Conservation (phyloP, 2,113 vertebrate species). For the Laticauda colubrina region DNA sequence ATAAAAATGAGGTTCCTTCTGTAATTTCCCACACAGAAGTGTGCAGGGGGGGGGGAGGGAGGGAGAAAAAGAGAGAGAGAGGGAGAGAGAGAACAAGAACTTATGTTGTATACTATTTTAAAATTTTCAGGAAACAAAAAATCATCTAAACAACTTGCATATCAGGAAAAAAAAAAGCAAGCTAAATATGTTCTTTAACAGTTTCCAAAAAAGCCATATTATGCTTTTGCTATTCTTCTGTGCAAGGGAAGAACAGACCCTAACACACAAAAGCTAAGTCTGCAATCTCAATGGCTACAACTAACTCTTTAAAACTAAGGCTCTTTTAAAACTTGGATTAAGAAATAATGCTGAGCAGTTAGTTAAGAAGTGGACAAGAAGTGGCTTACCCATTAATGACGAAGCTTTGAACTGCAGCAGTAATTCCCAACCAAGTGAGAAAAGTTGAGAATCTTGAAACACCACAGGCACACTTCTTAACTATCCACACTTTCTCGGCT, state of each 20-base stretch:
- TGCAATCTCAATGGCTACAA: conserved; percentile 37
- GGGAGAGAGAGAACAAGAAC: background rate
- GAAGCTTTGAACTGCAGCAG: conserved; percentile 66
- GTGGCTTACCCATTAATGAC: conserved; percentile 81
- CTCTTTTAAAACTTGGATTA: conserved; percentile 44
- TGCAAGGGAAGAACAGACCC: conserved; percentile 38
- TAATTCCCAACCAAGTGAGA: conserved; percentile 68
- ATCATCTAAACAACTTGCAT: conserved; percentile 72
- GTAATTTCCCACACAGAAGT: background rate
- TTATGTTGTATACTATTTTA: conserved; percentile 60
- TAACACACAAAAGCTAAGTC: conserved; percentile 69
- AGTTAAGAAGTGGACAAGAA: conserved; percentile 58
- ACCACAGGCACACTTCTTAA: conserved; percentile 60
- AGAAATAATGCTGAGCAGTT: conserved; percentile 38
- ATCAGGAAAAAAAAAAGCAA: conserved; percentile 69
- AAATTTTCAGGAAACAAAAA: conserved; percentile 74
- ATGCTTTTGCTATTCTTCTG: conserved; percentile 35
- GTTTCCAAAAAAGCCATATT: conserved; percentile 28
- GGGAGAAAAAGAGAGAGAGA: too few relatives aligned
- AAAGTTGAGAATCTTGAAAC: conserved; percentile 73
- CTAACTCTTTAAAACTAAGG: conserved; percentile 24
- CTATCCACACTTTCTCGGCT: conserved; percentile 67
- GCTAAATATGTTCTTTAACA: conserved; percentile 36
- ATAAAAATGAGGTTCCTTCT: conserved; percentile 59
- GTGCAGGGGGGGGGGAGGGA: too few relatives aligned